Conservation (phyloP, 2,888 invertebrate species). For the Ophion obscuratus region DNA sequence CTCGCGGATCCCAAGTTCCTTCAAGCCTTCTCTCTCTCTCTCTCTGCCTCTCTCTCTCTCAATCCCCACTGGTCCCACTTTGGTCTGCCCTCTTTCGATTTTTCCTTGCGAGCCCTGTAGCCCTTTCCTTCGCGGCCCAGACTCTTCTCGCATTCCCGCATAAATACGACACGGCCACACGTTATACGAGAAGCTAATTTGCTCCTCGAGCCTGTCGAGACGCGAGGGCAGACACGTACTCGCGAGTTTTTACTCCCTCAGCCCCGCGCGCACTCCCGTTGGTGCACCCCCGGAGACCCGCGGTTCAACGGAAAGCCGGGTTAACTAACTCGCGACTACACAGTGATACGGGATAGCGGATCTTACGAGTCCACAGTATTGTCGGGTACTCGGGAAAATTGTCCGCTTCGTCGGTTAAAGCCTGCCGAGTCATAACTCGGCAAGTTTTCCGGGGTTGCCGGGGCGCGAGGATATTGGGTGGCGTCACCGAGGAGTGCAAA, state of each 20-base stretch:
- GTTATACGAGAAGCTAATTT: conserved; percentile 59
- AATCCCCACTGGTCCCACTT: neutral
- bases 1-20: conserved; percentile 1
- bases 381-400: no score
- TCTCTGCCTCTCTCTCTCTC: neutral
- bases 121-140: conserved; percentile 2
- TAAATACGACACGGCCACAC: conserved; percentile 46
- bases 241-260: conserved; percentile 21
- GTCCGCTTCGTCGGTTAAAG: no score
- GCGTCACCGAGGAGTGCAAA: no score
- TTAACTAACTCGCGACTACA: conserved; percentile 20
- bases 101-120: neutral
- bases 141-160: conserved; percentile 39
- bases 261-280: neutral
- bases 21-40: no score
- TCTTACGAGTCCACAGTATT: neutral
- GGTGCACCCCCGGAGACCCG: neutral
- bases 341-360: neutral
- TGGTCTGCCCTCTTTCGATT: conserved; percentile 15
- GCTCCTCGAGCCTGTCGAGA: conserved; percentile 56
- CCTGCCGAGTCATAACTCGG: neutral
- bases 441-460: neutral
- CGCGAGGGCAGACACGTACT: conserved; percentile 53
- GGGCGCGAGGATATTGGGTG: no score
- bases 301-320: conserved; percentile 24